Conservation (phyloP, 2,113 vertebrate genomes). For the Aegithalos caudatus region DNA sequence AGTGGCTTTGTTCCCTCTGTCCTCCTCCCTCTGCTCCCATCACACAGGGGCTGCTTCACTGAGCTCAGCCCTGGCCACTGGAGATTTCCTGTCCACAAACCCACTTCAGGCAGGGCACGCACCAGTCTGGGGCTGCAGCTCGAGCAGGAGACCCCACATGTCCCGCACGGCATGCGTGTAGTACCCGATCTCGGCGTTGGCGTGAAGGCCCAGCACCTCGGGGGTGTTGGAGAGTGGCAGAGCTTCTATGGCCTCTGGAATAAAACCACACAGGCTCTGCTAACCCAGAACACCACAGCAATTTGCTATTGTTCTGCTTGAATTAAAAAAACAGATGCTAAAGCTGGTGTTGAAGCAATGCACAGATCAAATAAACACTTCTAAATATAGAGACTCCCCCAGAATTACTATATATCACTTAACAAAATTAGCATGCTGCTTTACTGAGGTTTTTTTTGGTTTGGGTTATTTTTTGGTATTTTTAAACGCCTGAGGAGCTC, state of each 20-base stretch:
- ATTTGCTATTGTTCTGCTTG: neutral
- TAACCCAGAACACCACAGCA: neutral
- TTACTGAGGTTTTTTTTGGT: neutral
- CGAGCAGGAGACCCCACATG: constrained; percentile 88
- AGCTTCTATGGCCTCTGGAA: constrained; percentile 84
- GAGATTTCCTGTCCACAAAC: accelerated
- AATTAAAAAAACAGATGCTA: neutral
- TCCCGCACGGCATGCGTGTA: constrained; percentile 85
- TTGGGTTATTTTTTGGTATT: neutral
- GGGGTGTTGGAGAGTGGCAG: constrained; percentile 87
- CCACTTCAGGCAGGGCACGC: accelerated
- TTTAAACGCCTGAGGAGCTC: neutral
- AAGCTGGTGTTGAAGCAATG: neutral
- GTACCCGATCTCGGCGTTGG: constrained; percentile 93
- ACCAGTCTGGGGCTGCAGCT: constrained; percentile 94
- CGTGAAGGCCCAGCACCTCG: constrained; percentile 89
- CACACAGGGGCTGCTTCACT: neutral
- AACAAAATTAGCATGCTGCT: neutral
- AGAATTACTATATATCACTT: neutral
- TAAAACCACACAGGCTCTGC: neutral
- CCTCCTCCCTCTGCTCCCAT: neutral
- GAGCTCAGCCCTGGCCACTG: neutral
- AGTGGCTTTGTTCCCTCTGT: neutral
- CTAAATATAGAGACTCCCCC: neutral
- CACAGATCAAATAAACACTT: neutral